Percentiles rank a stretch among this genome's conserved stretches.
Evolutionary conservation across 2,797 vertebrate genomes (phyloP).

Genomic region (Sebastiscus albofasciatus): DNA sequence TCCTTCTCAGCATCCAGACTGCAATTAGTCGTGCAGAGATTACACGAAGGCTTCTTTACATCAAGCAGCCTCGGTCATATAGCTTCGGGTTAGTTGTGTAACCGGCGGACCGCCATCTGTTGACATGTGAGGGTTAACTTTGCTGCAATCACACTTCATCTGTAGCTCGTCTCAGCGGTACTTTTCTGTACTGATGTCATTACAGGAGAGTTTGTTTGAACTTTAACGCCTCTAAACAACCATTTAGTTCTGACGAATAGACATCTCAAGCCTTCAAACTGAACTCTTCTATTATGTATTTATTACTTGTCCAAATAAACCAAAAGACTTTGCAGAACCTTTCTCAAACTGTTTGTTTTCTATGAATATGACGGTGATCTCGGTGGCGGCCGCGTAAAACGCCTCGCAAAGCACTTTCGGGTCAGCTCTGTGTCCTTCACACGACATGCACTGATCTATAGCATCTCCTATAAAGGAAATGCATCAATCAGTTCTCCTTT

Average conservation of each 20-base stretch:
- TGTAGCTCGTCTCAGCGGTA: not conserved
- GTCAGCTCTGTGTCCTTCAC: not conserved
- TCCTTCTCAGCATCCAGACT: constrained; percentile 1
- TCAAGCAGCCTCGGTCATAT: not conserved
- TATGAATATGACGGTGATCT: not conserved
- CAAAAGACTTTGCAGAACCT: constrained; percentile 14
- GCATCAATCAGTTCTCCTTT: not conserved
- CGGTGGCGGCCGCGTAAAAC: no score
- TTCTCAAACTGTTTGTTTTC: not conserved
- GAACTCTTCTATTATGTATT: constrained; percentile 32
- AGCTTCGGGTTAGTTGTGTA: constrained; percentile 23
- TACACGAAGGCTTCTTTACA: constrained; percentile 13
- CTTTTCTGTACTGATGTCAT: not conserved
- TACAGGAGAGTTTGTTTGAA: not conserved
- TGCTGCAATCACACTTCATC: not conserved
- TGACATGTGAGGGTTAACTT: constrained; percentile 33
- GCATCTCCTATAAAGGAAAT: no score
- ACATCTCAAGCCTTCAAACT: not conserved
- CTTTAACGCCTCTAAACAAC: not conserved
- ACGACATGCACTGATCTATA: not conserved
- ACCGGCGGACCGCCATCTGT: constrained; percentile 31
- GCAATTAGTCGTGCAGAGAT: constrained; percentile 38
- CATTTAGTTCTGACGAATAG: not conserved
- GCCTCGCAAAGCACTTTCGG: not conserved
- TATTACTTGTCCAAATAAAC: constrained; percentile 53